These are phyloP conservation scores for Rhagologus leucostigma DNA, from an alignment of 2,113 vertebrate genomes.

Conservation along the genomic window DNA sequence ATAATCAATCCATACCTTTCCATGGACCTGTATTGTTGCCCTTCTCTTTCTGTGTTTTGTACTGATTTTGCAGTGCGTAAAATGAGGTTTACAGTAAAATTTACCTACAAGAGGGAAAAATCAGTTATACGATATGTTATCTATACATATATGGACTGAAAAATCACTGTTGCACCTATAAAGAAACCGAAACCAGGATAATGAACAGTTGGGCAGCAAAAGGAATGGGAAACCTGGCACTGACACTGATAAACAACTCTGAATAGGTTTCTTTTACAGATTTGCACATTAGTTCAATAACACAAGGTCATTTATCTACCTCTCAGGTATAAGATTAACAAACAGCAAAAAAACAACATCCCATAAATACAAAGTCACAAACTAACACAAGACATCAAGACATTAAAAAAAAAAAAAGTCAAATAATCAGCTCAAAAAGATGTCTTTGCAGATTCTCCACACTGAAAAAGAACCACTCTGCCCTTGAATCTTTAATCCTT, in stretches of 20 bases:
- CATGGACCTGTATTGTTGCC: constrained; percentile 66
- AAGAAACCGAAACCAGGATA: neutral
- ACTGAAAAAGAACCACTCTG: neutral
- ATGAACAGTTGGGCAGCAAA: neutral
- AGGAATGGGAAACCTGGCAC: neutral
- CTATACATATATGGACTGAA: neutral
- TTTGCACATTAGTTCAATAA: neutral
- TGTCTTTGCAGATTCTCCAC: neutral
- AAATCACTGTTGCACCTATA: neutral
- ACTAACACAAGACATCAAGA: neutral
- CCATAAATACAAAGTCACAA: neutral
- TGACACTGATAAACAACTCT: neutral
- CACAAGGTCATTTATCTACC: neutral
- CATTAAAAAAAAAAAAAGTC: neutral
- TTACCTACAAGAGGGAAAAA: constrained; percentile 77
- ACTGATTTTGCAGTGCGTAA: constrained; percentile 81
- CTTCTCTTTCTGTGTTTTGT: constrained; percentile 78
- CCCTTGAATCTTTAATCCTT: neutral
- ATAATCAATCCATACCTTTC: constrained; percentile 38
- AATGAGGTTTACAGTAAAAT: constrained; percentile 95
- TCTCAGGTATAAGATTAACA: neutral
- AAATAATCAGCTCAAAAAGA: neutral
- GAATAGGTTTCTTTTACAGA: neutral
- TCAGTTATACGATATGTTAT: neutral
- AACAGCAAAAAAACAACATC: neutral